phyloP scores from a whole-genome alignment of 53 echinoderm and acorn worm genomes.

The Actinopyga echinites region DNA sequence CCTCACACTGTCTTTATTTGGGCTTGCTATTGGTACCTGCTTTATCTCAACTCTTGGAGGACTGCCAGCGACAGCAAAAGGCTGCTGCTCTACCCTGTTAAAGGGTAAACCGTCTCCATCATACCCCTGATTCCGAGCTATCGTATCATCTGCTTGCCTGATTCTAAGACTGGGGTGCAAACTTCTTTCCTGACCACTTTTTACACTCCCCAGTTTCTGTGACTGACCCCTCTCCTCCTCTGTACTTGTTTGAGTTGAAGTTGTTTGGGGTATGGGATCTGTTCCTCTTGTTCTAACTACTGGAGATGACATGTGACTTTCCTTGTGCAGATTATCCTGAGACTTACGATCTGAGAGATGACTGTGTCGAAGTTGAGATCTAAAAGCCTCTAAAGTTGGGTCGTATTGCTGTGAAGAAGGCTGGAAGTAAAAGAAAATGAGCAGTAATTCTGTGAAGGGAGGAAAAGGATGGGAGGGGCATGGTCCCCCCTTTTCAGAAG shows the following conservation, averaged over 20 bases:
- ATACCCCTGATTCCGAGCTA: no score
- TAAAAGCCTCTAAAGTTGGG: slow-evolving; percentile 52
- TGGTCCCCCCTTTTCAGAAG: no score
- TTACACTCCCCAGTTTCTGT: no score
- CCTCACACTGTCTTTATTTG: neutral
- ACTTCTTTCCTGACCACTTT: no score
- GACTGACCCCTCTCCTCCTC: no score
- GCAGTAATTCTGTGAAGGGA: no score
- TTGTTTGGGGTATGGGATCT: slow-evolving; percentile 86
- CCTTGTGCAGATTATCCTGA: slow-evolving; percentile 59
- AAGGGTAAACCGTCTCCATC: no score
- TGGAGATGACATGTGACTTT: slow-evolving; percentile 53
- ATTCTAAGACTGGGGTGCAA: no score
- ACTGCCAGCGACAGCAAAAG: slow-evolving; percentile 18
- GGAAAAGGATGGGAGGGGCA: no score
- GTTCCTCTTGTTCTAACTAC: slow-evolving; percentile 55
- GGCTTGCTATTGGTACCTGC: slow-evolving; percentile 53
- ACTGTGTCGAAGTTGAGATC: slow-evolving; percentile 62
- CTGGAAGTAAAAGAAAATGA: neutral
- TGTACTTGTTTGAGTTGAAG: slow-evolving; percentile 73
- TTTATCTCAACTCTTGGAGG: no score
- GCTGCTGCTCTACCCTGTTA: slow-evolving; percentile 13
- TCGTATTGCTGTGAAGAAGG: neutral
- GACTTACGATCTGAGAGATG: slow-evolving; percentile 31
- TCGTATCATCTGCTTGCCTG: no score